Conservation (phyloP, 2,113 vertebrate species). For the Lichenostomus cassidix region DNA sequence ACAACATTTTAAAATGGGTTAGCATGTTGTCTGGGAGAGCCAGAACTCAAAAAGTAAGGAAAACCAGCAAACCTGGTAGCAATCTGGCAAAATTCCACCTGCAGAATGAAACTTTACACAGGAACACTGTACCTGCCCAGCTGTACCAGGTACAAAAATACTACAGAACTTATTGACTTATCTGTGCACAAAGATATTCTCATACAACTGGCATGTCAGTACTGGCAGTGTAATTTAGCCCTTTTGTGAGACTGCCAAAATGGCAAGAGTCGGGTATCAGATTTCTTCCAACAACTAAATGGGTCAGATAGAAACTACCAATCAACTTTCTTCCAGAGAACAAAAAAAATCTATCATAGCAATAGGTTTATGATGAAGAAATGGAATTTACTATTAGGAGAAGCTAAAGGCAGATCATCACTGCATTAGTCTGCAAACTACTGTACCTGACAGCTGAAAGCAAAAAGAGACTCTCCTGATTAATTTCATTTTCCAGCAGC, state of each 20-base stretch:
- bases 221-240: not conserved
- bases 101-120: not conserved
- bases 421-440: not conserved
- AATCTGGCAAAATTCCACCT: not conserved
- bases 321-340: not conserved
- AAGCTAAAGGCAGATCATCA: not conserved
- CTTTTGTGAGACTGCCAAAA: slow-evolving; percentile 23
- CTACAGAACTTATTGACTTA: not conserved
- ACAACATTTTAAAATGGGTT: not conserved
- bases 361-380: not conserved
- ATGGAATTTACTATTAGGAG: not conserved
- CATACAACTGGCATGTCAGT: slow-evolving; percentile 13
- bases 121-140: not conserved
- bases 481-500: not conserved
- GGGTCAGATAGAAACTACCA: slow-evolving; percentile 7
- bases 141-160: not conserved
- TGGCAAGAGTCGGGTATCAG: slow-evolving; percentile 2
- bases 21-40: not conserved
- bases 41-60: not conserved
- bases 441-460: not conserved
- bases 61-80: not conserved
- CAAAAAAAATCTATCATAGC: not conserved
- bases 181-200: slow-evolving; percentile 8
- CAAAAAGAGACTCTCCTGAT: not conserved
- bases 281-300: slow-evolving; percentile 42